Evolutionary conservation across 2,113 vertebrate genomes (phyloP).

Genomic region (Anarhynchus alexandrinus): DNA sequence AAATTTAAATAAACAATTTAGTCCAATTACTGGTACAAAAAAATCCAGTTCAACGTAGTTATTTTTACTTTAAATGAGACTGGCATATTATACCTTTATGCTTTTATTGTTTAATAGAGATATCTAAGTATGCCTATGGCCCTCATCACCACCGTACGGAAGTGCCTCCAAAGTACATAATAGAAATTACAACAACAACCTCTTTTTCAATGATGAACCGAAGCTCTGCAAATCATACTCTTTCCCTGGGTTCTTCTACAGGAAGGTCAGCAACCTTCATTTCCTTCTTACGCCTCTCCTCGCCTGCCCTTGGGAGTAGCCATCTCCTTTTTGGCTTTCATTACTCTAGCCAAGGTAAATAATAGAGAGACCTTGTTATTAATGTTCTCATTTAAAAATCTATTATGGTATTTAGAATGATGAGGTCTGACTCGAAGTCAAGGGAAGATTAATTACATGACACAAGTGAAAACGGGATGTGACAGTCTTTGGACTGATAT

Average conservation of each 20-base stretch:
- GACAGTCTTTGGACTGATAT: conserved; percentile 56
- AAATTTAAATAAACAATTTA: neutral
- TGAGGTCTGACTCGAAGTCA: conserved; percentile 52
- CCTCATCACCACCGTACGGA: neutral
- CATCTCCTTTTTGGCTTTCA: conserved; percentile 31
- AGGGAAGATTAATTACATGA: conserved; percentile 64
- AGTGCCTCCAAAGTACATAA: neutral
- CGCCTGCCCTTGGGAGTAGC: conserved; percentile 36
- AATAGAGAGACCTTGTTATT: conserved; percentile 47
- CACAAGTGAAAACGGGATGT: conserved; percentile 55
- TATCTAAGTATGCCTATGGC: neutral
- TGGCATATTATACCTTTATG: neutral
- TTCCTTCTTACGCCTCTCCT: conserved; percentile 40
- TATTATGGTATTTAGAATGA: conserved; percentile 43
- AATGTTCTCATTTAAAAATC: conserved; percentile 53
- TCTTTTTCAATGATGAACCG: conserved; percentile 27
- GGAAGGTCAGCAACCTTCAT: conserved; percentile 47
- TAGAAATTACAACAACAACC: conserved; percentile 27
- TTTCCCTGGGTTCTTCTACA: neutral
- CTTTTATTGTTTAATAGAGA: conserved; percentile 1
- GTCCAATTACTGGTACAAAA: neutral
- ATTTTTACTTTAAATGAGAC: neutral
- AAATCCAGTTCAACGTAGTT: neutral
- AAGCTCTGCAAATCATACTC: conserved; percentile 22
- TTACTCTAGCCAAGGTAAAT: conserved; percentile 47